Conservation (phyloP, 2,888 invertebrate genomes). For the Melinopterus prodromus region DNA sequence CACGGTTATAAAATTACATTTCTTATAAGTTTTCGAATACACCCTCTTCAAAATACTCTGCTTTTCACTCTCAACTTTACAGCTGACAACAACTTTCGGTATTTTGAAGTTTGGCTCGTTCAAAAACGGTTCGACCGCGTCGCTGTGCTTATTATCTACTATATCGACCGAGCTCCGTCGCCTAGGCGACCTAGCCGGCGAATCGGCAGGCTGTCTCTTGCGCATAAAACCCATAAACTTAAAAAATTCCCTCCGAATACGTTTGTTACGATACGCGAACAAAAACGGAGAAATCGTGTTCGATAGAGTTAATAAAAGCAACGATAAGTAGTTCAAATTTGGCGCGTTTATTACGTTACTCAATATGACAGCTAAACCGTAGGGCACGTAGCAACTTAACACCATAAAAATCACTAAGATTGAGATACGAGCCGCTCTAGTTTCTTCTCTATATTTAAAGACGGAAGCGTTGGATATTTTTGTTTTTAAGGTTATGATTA, state of each 20-base stretch:
- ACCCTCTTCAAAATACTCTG: conserved; percentile 58
- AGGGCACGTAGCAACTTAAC: conserved; percentile 63
- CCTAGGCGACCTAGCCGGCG: conserved; percentile 8
- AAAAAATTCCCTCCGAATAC: conserved; percentile 68
- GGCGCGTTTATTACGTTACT: conserved; percentile 48
- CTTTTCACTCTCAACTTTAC: conserved; percentile 52
- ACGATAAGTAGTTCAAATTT: conserved; percentile 62
- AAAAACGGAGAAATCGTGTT: conserved; percentile 76
- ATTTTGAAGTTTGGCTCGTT: conserved; percentile 37
- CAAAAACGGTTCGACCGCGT: conserved; percentile 29
- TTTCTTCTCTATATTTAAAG: conserved; percentile 87
- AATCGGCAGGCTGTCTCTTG: conserved; percentile 26
- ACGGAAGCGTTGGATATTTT: conserved; percentile 85
- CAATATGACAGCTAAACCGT: conserved; percentile 55
- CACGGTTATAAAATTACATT: conserved; percentile 56
- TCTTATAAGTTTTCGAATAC: conserved; percentile 45
- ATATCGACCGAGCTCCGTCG: conserved; percentile 6
- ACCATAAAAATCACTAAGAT: conserved; percentile 78
- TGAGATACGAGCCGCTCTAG: conserved; percentile 87
- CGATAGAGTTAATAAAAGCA: conserved; percentile 69
- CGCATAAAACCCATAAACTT: conserved; percentile 59
- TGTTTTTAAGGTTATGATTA: conserved; percentile 78
- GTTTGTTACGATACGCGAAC: conserved; percentile 78
- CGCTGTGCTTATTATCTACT: conserved; percentile 8
- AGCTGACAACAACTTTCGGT: conserved; percentile 56